A percentile compares a stretch with the other conserved stretches of the same genome.
These are phyloP conservation scores for Aporrectodea caliginosa DNA, from an alignment of 1,140 invertebrate genomes.

Conservation along the genomic window DNA sequence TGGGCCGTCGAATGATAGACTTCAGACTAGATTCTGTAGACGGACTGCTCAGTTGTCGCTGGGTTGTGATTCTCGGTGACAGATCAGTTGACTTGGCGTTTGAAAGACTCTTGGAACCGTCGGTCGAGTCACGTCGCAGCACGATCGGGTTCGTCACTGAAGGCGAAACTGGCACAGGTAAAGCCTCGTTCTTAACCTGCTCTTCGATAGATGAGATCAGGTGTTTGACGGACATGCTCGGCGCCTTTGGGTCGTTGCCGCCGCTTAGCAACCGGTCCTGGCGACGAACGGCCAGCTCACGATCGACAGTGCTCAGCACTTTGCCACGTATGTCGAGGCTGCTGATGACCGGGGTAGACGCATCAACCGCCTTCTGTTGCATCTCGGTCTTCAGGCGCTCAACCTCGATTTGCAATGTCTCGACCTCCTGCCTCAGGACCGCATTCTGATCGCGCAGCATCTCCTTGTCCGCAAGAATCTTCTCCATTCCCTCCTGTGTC, in stretches of 20 bases:
- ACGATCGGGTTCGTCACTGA: not conserved
- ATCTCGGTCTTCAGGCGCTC: slow-evolving; percentile 11
- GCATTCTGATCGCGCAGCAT: slow-evolving; percentile 72
- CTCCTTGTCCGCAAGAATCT: slow-evolving; percentile 76
- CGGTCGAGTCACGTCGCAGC: not conserved
- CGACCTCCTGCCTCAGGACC: slow-evolving; percentile 53
- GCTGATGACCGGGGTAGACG: not conserved
- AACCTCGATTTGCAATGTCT: not conserved
- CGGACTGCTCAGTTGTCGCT: slow-evolving; percentile 33
- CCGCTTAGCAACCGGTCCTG: slow-evolving; percentile 35
- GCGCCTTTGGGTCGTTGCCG: slow-evolving; percentile 49
- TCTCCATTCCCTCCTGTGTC: slow-evolving; percentile 68
- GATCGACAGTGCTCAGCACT: slow-evolving; percentile 45
- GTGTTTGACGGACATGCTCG: slow-evolving; percentile 74
- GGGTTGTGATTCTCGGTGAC: slow-evolving; percentile 44
- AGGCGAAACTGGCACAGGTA: slow-evolving; percentile 37
- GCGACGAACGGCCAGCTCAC: slow-evolving; percentile 42
- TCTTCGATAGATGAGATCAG: slow-evolving; percentile 82
- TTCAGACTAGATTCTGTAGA: slow-evolving; percentile 40
- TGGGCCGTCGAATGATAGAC: slow-evolving; percentile 34
- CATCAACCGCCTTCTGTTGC: not conserved
- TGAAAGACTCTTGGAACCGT: not conserved
- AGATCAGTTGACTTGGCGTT: slow-evolving; percentile 19
- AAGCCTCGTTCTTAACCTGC: slow-evolving; percentile 63
- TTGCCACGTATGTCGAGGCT: slow-evolving; percentile 10